Evolutionary conservation across 92 coral and sea anemone species (phyloP).

Genomic region (Anthopleura xanthogrammica): DNA sequence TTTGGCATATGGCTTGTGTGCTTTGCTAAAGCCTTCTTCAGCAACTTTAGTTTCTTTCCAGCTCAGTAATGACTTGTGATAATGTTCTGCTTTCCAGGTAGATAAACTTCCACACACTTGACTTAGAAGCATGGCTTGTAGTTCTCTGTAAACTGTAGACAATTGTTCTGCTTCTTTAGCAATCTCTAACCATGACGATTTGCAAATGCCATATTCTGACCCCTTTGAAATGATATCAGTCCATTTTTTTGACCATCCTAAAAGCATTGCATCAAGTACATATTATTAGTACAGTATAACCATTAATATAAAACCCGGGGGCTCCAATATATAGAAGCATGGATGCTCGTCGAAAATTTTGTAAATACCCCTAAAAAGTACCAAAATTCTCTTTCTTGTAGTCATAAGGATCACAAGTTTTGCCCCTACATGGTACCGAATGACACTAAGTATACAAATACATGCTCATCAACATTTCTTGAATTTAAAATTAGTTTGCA

Average conservation of each 20-base stretch:
- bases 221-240: constrained; percentile 69
- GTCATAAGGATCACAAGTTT: too few species aligned
- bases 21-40: constrained; percentile 84
- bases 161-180: constrained; percentile 79
- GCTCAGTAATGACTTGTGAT: constrained; percentile 86
- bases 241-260: constrained; percentile 94
- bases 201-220: constrained; percentile 75
- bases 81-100: constrained; percentile 77
- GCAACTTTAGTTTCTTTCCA: constrained; percentile 87
- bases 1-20: constrained; percentile 88
- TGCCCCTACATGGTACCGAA: too few species aligned
- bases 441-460: too few species aligned
- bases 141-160: constrained; percentile 72
- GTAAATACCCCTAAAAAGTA: too few species aligned
- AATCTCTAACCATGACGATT: constrained; percentile 67
- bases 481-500: too few species aligned
- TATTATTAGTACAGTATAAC: too few species aligned
- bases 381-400: too few species aligned
- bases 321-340: too few species aligned
- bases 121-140: constrained; percentile 52
- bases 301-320: too few species aligned
- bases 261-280: not conserved
- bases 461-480: too few species aligned
- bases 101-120: constrained; percentile 67
- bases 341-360: too few species aligned